Evolutionary conservation across 64 coral and sea anemone species (phyloP).

Genomic region (Pocillopora verrucosa): DNA sequence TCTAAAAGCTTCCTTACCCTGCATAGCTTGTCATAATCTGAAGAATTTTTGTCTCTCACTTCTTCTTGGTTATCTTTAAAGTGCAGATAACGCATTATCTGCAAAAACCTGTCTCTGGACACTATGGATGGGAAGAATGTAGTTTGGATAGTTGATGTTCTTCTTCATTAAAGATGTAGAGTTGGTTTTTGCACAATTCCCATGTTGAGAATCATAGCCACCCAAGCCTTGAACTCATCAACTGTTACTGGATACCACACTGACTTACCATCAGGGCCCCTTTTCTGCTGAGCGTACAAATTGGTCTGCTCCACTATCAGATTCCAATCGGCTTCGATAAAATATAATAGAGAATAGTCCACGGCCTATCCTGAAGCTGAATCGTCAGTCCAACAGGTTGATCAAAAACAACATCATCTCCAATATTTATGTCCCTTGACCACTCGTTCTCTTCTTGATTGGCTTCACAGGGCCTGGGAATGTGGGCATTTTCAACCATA

Average conservation of each 20-base stretch:
- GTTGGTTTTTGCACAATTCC: conserved; percentile 14
- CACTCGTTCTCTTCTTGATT: background rate
- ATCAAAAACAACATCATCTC: conserved; percentile 9
- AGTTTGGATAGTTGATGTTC: background rate
- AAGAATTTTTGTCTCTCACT: conserved; percentile 17
- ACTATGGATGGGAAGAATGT: conserved; percentile 21
- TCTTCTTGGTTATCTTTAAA: conserved; percentile 35
- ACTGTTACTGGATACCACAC: conserved; percentile 27
- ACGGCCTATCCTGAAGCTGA: conserved; percentile 28
- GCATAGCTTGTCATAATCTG: background rate
- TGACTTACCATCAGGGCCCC: background rate
- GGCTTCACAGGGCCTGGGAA: background rate
- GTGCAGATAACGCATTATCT: conserved; percentile 38
- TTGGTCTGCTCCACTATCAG: conserved; percentile 5
- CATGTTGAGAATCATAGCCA: conserved; percentile 25
- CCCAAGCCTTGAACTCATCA: conserved; percentile 53
- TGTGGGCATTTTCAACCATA: too few relatives aligned
- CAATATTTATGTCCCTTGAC: conserved; percentile 19
- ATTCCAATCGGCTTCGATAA: background rate
- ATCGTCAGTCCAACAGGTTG: conserved; percentile 3
- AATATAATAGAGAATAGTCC: background rate
- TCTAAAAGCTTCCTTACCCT: conserved; percentile 9
- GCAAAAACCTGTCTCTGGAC: conserved; percentile 24
- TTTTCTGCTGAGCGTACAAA: background rate
- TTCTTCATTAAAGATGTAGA: background rate